Evolutionary conservation across 2,113 vertebrate genomes (phyloP), one percentile per base, ranked within the genome.

Genomic region (Etia nguti): DNA sequence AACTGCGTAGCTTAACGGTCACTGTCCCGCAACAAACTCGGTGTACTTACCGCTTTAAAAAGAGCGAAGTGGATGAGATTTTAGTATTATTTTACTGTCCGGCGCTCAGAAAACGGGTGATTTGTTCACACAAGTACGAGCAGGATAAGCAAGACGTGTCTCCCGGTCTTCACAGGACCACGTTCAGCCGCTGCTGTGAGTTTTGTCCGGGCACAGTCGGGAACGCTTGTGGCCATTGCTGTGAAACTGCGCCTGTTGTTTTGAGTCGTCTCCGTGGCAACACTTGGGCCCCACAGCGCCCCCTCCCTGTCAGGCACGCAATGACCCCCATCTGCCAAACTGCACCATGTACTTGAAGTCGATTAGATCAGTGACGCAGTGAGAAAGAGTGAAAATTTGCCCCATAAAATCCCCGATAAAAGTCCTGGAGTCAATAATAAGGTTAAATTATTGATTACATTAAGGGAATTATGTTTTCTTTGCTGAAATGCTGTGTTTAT

Each of bases 261-360:
- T 89, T 91, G 38, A 87, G 84, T 24, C 87, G 94, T 96, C 93
- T 89, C 94, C 95, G 16, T 93, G 94, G 95, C 93, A 96, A 96
- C 95, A 91, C 8, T 2, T 38, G 38, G 80, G 54, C 90, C 82
- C 89, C 5, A 87, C 90, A 79, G 93, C 93, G 90, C 41, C 94
- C 62, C 85, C 92, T 80, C 2, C 41, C 77, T 1, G 82, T 6
- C 59, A 57, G 15, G 48, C 43, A 18, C 24, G 22, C 2, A 46
- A 75, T 13, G 15, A 43, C 55, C 6, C 6, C 1, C 6, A 62
- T 54, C 24, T 57, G 12, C 4, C 46, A 26, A 29, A n/a, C 18
- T 57, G 48, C 15, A 62, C 22, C 73, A 18, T 22, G 46, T 6
- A 20, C 50, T 15, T 52, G 31, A 16, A 83, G 34, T 16, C 59